Percentiles rank a stretch among this genome's conserved stretches.
Evolutionary conservation across 2,888 invertebrate species (phyloP).

Genomic region (Plemyria rubiginata): DNA sequence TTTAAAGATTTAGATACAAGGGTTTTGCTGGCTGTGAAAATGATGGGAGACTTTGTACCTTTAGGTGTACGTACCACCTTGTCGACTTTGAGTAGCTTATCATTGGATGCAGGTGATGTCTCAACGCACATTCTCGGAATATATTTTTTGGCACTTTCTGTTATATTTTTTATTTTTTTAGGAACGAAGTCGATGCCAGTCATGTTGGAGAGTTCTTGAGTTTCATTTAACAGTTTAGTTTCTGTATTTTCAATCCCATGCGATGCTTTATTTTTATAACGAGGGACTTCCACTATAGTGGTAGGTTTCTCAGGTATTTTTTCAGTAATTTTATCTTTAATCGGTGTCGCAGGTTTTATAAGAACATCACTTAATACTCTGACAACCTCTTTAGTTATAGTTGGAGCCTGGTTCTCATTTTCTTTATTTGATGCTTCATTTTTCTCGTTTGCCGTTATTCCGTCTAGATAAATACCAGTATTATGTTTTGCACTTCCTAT

Average conservation of each 20-base stretch:
- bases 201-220: too few relatives aligned
- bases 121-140: conserved; percentile 26
- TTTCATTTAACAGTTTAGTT: too few relatives aligned
- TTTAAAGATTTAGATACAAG: too few relatives aligned
- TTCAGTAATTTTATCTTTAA: conserved; percentile 5
- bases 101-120: conserved; percentile 24
- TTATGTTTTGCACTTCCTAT: conserved; percentile 9
- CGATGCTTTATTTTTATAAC: conserved; percentile 19
- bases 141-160: conserved; percentile 45
- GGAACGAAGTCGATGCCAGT: conserved; percentile 66
- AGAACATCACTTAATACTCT: conserved; percentile 7
- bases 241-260: conserved; percentile 11
- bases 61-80: conserved; percentile 38
- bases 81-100: conserved; percentile 36
- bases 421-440: neutral
- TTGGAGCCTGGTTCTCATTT: neutral
- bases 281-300: conserved; percentile 15
- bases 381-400: neutral
- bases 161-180: conserved; percentile 66
- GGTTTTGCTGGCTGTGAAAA: too few relatives aligned
- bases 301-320: conserved; percentile 24
- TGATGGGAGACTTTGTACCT: conserved; percentile 63
- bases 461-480: conserved; percentile 2
- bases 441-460: neutral
- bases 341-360: conserved; percentile 11